phyloP scores from a whole-genome alignment of 2,888 invertebrate genomes.

The Cabera pusaria region DNA sequence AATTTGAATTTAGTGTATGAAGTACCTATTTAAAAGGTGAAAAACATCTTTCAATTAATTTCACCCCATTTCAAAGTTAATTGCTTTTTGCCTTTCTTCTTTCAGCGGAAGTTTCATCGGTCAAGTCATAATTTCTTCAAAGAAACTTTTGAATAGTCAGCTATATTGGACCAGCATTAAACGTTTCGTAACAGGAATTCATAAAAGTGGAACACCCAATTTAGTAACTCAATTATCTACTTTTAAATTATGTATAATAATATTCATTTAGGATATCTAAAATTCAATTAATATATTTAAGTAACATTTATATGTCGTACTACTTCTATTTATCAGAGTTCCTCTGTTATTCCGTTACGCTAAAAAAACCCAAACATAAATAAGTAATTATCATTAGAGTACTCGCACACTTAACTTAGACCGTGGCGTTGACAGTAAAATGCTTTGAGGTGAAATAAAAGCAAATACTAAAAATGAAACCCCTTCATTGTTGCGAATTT shows the following conservation, averaged over 20 bases:
- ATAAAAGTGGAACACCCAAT: too few relatives aligned
- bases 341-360: too few relatives aligned
- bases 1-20: constrained; percentile 18
- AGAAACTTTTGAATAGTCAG: constrained; percentile 25
- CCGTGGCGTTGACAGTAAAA: neutral
- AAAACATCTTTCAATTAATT: constrained; percentile 33
- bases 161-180: constrained; percentile 9
- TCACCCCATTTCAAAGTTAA: constrained; percentile 33
- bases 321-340: too few relatives aligned
- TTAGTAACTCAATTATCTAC: too few relatives aligned
- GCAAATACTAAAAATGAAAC: constrained; percentile 15
- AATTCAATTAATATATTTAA: too few relatives aligned
- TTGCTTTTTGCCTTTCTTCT: constrained; percentile 33
- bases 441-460: constrained; percentile 2
- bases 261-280: too few relatives aligned
- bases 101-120: constrained; percentile 30
- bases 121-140: constrained; percentile 24
- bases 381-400: too few relatives aligned
- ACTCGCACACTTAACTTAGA: neutral
- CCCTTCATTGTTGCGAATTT: constrained; percentile 27
- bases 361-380: too few relatives aligned
- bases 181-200: constrained; percentile 1
- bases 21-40: constrained; percentile 28
- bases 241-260: too few relatives aligned
- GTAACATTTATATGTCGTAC: too few relatives aligned